Evolutionary conservation across 2,113 vertebrate species (phyloP).

Genomic region (Microcebus jonahi): DNA sequence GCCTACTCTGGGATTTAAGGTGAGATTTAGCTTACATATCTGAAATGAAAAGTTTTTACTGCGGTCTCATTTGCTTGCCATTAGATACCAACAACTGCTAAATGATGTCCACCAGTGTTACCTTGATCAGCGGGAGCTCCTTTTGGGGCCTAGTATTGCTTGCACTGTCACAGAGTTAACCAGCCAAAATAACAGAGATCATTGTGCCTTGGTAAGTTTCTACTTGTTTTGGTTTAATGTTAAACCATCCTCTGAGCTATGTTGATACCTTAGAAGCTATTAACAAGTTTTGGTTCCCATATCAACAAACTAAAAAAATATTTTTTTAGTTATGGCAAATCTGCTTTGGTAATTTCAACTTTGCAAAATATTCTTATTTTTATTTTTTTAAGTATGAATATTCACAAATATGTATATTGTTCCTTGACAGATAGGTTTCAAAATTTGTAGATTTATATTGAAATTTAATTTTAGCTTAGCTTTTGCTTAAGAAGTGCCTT

Average conservation of each 20-base stretch:
- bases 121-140: conserved; percentile 94
- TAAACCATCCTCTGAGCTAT: not conserved
- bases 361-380: not conserved
- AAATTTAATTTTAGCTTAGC: conserved; percentile 22
- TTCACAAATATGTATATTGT: not conserved
- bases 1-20: not conserved
- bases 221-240: not conserved
- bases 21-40: not conserved
- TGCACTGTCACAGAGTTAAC: conserved; percentile 96
- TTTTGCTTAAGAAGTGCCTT: conserved; percentile 34
- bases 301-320: not conserved
- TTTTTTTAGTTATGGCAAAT: conserved; percentile 1
- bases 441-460: conserved; percentile 9
- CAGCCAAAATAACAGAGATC: conserved; percentile 96
- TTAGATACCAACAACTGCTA: conserved; percentile 95
- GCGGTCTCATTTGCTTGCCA: not conserved
- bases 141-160: conserved; percentile 94
- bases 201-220: conserved; percentile 95
- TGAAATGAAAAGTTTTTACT: not conserved
- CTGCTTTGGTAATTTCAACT: conserved; percentile 14
- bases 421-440: conserved; percentile 41
- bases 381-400: not conserved
- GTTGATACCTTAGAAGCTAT: not conserved
- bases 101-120: conserved; percentile 97
- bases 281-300: not conserved